Percentiles rank a stretch among this genome's conserved stretches.
Conservation (phyloP, 92 coral and sea anemone genomes). For the Desmophyllum pertusum region DNA sequence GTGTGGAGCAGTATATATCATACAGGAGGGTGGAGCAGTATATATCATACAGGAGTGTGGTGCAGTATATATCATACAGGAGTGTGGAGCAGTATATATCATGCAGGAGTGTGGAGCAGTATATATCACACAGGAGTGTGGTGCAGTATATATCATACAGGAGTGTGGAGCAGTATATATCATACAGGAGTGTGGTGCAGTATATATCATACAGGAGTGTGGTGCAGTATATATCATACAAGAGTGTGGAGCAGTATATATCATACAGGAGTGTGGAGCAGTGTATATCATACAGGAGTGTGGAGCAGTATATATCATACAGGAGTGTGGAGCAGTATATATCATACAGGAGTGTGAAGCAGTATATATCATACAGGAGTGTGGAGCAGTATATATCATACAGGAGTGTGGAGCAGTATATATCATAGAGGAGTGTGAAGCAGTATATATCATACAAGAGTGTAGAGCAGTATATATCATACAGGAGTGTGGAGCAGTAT, state of each 20-base stretch:
- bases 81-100: neutral
- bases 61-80: neutral
- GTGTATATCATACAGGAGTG: neutral
- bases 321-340: neutral
- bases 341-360: neutral
- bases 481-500: neutral
- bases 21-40: neutral
- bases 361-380: neutral
- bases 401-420: neutral
- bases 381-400: neutral
- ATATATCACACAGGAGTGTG: neutral
- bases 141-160: neutral
- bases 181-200: neutral
- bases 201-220: neutral
- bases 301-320: neutral
- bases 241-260: neutral
- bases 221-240: neutral
- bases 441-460: neutral
- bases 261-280: neutral
- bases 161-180: neutral
- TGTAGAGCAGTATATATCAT: neutral
- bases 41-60: neutral
- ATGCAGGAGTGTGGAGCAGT: neutral
- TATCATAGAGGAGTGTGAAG: neutral
- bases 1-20: neutral